Percentiles rank a stretch among this genome's conserved stretches.
phyloP scores from a whole-genome alignment of 1,140 invertebrate genomes.

The Harlomillsia oculata region DNA sequence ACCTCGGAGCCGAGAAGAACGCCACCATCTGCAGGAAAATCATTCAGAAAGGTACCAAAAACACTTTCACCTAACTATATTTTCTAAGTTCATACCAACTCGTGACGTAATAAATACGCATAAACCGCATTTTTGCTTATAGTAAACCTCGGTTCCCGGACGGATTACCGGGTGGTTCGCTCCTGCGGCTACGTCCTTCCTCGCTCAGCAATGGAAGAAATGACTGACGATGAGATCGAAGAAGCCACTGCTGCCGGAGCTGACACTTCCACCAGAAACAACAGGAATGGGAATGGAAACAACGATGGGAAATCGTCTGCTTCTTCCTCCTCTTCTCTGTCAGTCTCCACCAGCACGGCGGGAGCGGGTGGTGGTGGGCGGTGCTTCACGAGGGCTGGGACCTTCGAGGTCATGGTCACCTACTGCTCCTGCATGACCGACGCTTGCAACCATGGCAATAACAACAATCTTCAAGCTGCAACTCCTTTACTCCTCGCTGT shows the following conservation, averaged over 20 bases:
- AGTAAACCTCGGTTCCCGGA: conserved; percentile 3
- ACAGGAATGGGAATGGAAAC: background rate
- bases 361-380: background rate
- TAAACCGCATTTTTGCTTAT: background rate
- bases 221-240: background rate
- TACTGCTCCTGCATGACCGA: conserved; percentile 66
- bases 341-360: background rate
- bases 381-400: conserved; percentile 49
- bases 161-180: conserved; percentile 13
- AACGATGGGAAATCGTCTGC: background rate
- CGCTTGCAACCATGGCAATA: conserved; percentile 55
- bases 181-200: conserved; percentile 9
- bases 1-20: conserved; percentile 52
- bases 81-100: background rate
- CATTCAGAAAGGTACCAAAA: conserved; percentile 54
- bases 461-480: no score
- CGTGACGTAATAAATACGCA: background rate
- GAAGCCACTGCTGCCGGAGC: background rate
- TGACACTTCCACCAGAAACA: background rate
- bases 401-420: conserved; percentile 57
- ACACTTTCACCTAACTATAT: background rate
- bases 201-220: background rate
- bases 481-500: background rate
- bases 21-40: conserved; percentile 64
- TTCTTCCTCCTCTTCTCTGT: background rate